Conservation (phyloP, 1,140 invertebrate genomes). For the Bombus haemorrhoidalis region DNA sequence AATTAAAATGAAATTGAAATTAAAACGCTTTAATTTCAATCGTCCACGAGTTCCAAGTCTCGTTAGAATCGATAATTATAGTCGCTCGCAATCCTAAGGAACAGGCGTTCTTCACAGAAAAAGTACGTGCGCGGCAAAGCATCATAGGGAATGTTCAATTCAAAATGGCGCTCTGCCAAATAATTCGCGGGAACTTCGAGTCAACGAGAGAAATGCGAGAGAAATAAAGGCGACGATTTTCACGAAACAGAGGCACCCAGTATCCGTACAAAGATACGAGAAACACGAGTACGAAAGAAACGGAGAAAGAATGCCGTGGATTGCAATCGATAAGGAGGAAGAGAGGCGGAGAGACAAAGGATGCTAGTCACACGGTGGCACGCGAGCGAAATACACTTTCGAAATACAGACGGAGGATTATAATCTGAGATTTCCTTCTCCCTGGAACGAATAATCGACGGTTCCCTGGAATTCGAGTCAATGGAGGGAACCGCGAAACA, state of each 20-base stretch:
- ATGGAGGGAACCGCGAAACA: not conserved
- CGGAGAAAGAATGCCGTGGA: slow-evolving; percentile 20
- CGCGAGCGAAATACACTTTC: slow-evolving; percentile 28
- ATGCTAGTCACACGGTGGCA: slow-evolving; percentile 32
- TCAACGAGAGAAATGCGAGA: slow-evolving; percentile 42
- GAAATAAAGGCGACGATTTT: slow-evolving; percentile 45
- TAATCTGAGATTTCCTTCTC: slow-evolving; percentile 52
- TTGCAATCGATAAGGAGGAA: slow-evolving; percentile 58
- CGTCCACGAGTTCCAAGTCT: not conserved
- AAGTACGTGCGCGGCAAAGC: slow-evolving; percentile 6
- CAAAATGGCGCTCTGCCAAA: slow-evolving; percentile 53
- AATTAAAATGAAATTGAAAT: not conserved
- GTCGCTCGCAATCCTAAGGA: slow-evolving; percentile 23
- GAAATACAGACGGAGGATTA: slow-evolving; percentile 29
- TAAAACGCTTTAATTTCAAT: too few relatives aligned
- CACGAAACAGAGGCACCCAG: slow-evolving; percentile 38
- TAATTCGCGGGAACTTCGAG: slow-evolving; percentile 49
- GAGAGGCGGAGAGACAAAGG: not conserved
- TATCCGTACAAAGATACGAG: not conserved
- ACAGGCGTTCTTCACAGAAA: slow-evolving; percentile 3
- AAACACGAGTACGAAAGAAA: not conserved
- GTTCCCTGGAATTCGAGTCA: slow-evolving; percentile 1
- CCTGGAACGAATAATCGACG: slow-evolving; percentile 34
- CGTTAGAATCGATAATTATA: not conserved
- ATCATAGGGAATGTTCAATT: slow-evolving; percentile 30